Percentiles rank a stretch among this genome's conserved stretches.
Conservation (phyloP, 2,113 vertebrate genomes). For the Calyptommatus sinebrachiatus region DNA sequence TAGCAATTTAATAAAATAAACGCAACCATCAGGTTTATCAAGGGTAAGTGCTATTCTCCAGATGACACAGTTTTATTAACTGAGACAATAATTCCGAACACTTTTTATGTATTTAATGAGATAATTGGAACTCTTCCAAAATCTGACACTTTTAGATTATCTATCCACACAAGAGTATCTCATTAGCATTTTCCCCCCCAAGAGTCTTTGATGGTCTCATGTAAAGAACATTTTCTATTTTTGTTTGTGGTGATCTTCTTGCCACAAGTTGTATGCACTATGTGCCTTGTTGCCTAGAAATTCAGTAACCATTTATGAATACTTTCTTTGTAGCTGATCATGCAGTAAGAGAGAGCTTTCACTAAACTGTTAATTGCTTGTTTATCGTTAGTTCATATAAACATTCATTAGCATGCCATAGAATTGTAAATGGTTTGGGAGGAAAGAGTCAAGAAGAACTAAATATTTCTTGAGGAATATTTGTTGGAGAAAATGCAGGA, state of each 20-base stretch:
- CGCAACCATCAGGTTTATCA: background rate
- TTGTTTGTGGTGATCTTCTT: slow-evolving; percentile 56
- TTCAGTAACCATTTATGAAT: slow-evolving; percentile 45
- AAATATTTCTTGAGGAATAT: slow-evolving; percentile 33
- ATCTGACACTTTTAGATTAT: slow-evolving; percentile 35
- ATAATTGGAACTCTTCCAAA: background rate
- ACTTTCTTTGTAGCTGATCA: slow-evolving; percentile 42
- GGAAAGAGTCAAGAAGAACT: slow-evolving; percentile 42
- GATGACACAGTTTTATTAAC: slow-evolving; percentile 35
- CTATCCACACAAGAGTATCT: slow-evolving; percentile 41
- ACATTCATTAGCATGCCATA: slow-evolving; percentile 59
- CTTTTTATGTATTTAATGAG: slow-evolving; percentile 18
- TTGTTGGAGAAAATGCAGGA: slow-evolving; percentile 13
- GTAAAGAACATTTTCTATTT: slow-evolving; percentile 41
- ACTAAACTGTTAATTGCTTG: slow-evolving; percentile 25
- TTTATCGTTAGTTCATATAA: slow-evolving; percentile 53
- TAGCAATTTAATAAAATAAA: too few relatives aligned
- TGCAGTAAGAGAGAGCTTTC: slow-evolving; percentile 12
- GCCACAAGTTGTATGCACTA: slow-evolving; percentile 47
- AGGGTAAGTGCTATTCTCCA: background rate
- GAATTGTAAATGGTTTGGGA: slow-evolving; percentile 38
- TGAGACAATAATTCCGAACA: slow-evolving; percentile 29
- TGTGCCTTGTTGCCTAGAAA: slow-evolving; percentile 38
- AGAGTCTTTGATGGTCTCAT: slow-evolving; percentile 44
- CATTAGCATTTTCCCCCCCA: slow-evolving; percentile 40